A percentile compares a stretch with the other conserved stretches of the same genome.
Evolutionary conservation across 2,113 vertebrate species (phyloP).

Genomic region (Chaetorhynchus papuensis): DNA sequence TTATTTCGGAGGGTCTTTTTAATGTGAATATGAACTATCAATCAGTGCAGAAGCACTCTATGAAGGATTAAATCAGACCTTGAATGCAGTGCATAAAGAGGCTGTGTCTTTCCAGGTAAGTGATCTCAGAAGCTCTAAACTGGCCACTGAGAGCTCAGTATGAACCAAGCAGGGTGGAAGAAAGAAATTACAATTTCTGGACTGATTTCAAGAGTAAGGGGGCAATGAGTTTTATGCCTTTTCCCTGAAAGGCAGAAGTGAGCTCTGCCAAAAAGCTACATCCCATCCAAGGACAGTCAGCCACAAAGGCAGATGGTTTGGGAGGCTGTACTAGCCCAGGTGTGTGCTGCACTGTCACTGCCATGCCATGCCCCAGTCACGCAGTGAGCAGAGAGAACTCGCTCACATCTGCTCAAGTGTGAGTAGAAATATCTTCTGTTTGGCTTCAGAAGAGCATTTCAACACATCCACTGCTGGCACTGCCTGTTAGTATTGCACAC

Average conservation of each 20-base stretch:
- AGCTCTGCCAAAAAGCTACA: neutral
- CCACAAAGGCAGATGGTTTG: neutral
- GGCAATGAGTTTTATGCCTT: neutral
- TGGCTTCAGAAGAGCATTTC: neutral
- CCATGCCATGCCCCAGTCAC: too few species aligned
- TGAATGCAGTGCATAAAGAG: neutral
- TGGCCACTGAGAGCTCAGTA: neutral
- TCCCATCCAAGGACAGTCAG: neutral
- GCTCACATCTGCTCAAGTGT: neutral
- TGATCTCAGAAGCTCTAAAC: neutral
- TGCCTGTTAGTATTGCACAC: neutral
- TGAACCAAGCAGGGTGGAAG: neutral
- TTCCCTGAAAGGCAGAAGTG: neutral
- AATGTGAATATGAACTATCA: neutral
- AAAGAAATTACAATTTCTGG: neutral
- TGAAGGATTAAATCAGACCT: neutral
- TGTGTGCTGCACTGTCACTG: neutral
- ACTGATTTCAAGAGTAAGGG: neutral
- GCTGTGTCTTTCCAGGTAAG: neutral
- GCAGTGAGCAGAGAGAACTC: neutral
- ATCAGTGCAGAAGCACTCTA: neutral
- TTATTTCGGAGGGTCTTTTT: neutral
- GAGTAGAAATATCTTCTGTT: neutral
- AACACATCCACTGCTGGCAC: neutral
- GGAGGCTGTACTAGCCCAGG: neutral